Evolutionary conservation across 2,888 invertebrate genomes (phyloP), one percentile per base, ranked within the genome.

Genomic region (Neoascia interrupta): DNA sequence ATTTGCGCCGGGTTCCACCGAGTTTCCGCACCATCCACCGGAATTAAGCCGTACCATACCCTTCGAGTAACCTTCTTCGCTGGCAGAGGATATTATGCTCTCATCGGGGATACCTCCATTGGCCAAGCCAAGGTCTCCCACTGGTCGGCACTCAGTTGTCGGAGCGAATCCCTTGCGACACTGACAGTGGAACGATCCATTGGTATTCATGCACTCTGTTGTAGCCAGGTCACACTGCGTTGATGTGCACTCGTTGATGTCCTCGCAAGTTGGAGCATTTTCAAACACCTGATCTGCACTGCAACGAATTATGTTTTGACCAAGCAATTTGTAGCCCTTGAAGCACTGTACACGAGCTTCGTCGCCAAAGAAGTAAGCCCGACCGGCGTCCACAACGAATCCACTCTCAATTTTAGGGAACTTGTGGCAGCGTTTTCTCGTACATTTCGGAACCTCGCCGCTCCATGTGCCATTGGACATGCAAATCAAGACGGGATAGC

Each of bases 401-500:
- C 97, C 97, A 85, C 97, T 97, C 83, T 93, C 93, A 75, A 97
- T 94, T 85, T 92, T 92, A 0, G 96, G 96, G 85, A 95, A 93
- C 90, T 91, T 87, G 51, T 84, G 85, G 80, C 89, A 89, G 8
- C 87, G 86, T 66, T 89, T 89, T 90, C 96, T 92, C 28, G 95
- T 92, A 88, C 97, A 97, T 3, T 93, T 92, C 1, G 97, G 97
- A 3, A 97, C 96, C 82, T 95, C 93, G 70, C 96, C 96, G 72
- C 97, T 97, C 97, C 97, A 97, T 6, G 97, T 96, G 53, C 97
- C 97, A 85, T 97, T 97, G 85, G 96, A 97, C 96, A 97, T 97
- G 87, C 97, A 97, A 31, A 96, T 92, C 37, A 97, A 92, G 2
- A 97, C 97, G 11, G 97, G 97, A 85, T 95, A 94, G 23, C 97